A percentile compares a stretch with the other conserved stretches of the same genome.
phyloP scores from a whole-genome alignment of 2,113 vertebrate species.

The Poeciliopsis turrubarensis region DNA sequence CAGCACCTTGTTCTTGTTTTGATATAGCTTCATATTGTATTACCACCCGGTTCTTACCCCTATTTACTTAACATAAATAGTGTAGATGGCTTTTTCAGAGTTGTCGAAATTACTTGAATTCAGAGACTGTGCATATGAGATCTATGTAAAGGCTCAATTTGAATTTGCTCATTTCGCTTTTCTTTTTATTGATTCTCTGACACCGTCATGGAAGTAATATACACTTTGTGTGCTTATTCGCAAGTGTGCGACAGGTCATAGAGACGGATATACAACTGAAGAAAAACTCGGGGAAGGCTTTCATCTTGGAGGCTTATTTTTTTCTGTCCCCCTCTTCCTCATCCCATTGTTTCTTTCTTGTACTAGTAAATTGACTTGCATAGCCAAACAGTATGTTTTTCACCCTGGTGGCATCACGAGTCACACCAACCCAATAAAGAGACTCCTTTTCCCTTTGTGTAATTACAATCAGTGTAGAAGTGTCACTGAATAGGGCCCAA shows the following conservation, averaged over 20 bases:
- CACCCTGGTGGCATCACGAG: constrained; percentile 47
- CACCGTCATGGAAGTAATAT: background rate
- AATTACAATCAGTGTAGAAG: constrained; percentile 75
- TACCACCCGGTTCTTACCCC: too few species aligned
- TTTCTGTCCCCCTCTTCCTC: constrained; percentile 14
- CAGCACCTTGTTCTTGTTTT: background rate
- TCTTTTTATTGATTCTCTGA: background rate
- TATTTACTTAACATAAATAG: too few species aligned
- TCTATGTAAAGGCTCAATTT: too few species aligned
- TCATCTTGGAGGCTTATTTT: constrained; percentile 33
- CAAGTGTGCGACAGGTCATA: background rate
- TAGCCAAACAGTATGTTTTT: constrained; percentile 23
- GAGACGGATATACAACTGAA: constrained; percentile 15
- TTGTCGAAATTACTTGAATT: background rate
- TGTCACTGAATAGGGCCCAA: constrained; percentile 65
- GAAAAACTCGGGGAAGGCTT: constrained; percentile 12
- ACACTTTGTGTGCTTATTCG: background rate
- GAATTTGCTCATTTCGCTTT: background rate
- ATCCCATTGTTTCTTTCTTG: constrained; percentile 10
- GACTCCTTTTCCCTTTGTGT: constrained; percentile 62
- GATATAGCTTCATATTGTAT: background rate
- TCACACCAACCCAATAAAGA: constrained; percentile 48
- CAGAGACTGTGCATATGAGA: background rate
- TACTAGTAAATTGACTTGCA: constrained; percentile 22
- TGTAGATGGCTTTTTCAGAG: background rate